Conservation (phyloP, 2,113 vertebrate species). For the Silurus asotus region DNA sequence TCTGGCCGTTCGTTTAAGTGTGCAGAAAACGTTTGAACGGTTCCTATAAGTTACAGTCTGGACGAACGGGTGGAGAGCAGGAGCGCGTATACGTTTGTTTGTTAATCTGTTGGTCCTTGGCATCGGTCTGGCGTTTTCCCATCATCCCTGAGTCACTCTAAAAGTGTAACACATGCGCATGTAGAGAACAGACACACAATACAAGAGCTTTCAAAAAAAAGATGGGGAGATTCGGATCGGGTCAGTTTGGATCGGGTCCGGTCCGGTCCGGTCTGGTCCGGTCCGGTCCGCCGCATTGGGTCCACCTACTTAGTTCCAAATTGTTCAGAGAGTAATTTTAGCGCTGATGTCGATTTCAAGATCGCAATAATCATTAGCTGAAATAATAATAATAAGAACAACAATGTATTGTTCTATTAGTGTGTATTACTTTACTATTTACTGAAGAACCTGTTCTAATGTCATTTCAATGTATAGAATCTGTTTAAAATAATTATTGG, state of each 20-base stretch:
- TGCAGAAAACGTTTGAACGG: not conserved
- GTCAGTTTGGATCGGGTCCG: too few relatives aligned
- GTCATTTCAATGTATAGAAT: too few relatives aligned
- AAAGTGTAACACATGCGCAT: not conserved
- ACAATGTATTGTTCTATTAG: too few relatives aligned
- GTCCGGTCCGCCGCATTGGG: not conserved
- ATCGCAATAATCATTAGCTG: not conserved
- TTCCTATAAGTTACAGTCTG: not conserved
- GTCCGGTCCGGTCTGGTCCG: not conserved
- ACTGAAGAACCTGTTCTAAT: too few relatives aligned
- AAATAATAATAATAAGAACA: not conserved
- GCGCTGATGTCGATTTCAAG: not conserved
- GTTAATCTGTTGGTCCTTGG: not conserved
- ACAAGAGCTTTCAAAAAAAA: too few relatives aligned
- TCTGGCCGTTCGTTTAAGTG: slow-evolving; percentile 46
- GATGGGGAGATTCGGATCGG: too few relatives aligned
- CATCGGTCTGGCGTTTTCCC: not conserved
- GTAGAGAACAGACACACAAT: not conserved
- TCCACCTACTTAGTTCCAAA: not conserved
- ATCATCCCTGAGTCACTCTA: not conserved
- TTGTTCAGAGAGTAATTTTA: not conserved
- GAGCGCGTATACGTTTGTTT: not conserved
- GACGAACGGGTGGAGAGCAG: not conserved
- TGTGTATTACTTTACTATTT: too few relatives aligned
- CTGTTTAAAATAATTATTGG: too few relatives aligned